Conservation (phyloP, 2,797 vertebrate genomes). For the Alauda arvensis region DNA sequence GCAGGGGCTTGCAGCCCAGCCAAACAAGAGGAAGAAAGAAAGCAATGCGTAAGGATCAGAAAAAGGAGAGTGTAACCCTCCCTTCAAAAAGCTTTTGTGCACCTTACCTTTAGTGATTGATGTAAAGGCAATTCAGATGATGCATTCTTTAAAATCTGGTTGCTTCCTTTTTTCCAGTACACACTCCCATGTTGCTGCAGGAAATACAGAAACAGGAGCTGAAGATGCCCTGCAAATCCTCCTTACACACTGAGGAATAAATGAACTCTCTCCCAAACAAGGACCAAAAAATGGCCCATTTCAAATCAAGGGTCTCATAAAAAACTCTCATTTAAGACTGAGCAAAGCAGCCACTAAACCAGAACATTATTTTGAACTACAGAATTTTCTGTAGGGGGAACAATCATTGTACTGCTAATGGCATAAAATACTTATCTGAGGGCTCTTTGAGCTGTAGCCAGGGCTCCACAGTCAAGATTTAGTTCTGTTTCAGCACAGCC, state of each 20-base stretch:
- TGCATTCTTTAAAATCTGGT: constrained; percentile 66
- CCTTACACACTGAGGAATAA: neutral
- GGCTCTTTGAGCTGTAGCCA: neutral
- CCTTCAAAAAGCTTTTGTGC: neutral
- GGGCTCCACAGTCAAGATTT: neutral
- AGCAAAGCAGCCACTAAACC: neutral
- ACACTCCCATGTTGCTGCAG: constrained; percentile 93
- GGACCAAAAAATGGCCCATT: neutral
- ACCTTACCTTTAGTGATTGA: constrained; percentile 78
- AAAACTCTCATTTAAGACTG: neutral
- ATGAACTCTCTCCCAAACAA: neutral
- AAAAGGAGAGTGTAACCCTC: neutral
- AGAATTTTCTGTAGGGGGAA: neutral
- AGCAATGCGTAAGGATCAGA: neutral
- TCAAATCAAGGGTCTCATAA: neutral
- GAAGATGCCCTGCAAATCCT: neutral
- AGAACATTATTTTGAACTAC: neutral
- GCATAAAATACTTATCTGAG: neutral
- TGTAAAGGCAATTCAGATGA: constrained; percentile 71
- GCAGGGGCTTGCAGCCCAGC: neutral
- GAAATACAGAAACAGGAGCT: neutral
- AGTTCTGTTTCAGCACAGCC: neutral
- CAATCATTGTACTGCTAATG: neutral
- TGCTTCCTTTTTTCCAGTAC: constrained; percentile 86
- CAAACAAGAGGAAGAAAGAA: neutral